Evolutionary conservation across 2,113 vertebrate genomes (phyloP).

Genomic region (Mus pahari): DNA sequence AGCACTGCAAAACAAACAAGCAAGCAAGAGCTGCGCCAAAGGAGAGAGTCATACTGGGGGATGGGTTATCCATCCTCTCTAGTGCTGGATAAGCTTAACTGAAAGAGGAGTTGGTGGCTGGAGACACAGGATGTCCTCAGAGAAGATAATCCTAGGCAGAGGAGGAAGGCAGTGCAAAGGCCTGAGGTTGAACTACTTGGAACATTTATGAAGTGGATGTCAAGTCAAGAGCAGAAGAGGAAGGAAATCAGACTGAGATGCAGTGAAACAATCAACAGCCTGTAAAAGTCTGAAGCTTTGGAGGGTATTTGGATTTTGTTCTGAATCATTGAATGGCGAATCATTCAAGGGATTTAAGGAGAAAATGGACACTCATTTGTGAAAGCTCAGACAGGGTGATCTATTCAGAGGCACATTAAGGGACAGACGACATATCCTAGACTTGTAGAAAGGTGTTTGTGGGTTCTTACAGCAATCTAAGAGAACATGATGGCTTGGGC

Average conservation of each 20-base stretch:
- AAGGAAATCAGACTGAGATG: neutral
- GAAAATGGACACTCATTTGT: neutral
- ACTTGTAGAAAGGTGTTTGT: neutral
- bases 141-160: neutral
- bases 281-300: neutral
- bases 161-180: neutral
- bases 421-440: neutral
- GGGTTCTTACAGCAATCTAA: neutral
- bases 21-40: neutral
- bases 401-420: neutral
- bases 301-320: neutral
- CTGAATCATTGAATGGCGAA: neutral
- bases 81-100: neutral
- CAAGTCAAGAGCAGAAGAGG: neutral
- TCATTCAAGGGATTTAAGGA: neutral
- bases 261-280: neutral
- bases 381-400: neutral
- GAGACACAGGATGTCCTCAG: too few relatives aligned
- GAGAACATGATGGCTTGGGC: neutral
- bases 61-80: neutral
- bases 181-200: neutral
- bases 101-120: neutral
- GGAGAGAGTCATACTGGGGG: neutral
- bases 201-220: neutral
- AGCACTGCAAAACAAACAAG: too few relatives aligned